Evolutionary conservation across 2,888 invertebrate genomes (phyloP).

Genomic region (Agrotis exclamationis): DNA sequence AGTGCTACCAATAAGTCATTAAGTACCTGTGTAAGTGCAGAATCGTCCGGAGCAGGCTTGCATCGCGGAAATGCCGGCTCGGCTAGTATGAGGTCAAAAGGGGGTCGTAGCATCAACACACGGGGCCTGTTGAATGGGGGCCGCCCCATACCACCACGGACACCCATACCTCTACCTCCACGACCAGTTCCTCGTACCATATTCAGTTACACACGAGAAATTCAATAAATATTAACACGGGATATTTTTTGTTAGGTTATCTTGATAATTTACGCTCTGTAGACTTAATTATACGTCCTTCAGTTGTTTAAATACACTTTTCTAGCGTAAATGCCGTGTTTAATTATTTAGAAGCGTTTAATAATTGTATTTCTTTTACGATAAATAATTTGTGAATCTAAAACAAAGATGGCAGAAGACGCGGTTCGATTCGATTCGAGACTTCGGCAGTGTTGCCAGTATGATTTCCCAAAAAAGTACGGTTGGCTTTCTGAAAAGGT

Average conservation of each 20-base stretch:
- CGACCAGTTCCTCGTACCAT: conserved; percentile 94
- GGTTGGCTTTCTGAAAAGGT: too few species aligned
- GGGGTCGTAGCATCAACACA: conserved; percentile 92
- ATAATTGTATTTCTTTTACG: not conserved
- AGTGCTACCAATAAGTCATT: not conserved
- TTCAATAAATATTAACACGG: conserved; percentile 1
- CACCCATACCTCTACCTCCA: conserved; percentile 93
- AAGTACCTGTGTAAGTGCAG: conserved; percentile 94
- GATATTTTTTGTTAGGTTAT: conserved; percentile 47
- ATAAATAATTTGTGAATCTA: not conserved
- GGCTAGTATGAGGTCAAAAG: conserved; percentile 96
- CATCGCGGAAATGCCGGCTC: conserved; percentile 97
- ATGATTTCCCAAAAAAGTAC: too few species aligned
- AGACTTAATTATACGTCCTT: not conserved
- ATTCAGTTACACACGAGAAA: conserved; percentile 10
- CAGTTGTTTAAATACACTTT: not conserved
- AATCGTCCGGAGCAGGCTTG: conserved; percentile 95
- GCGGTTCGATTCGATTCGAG: too few species aligned
- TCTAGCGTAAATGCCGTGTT: not conserved
- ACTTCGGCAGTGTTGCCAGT: too few species aligned
- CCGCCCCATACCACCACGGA: conserved; percentile 92
- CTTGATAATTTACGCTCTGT: not conserved
- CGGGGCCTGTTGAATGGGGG: conserved; percentile 87
- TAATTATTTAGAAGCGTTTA: not conserved
- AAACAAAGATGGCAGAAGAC: conserved; percentile 48